Base-by-base conservation (phyloP, 2,113 vertebrate genomes). In the Nipponia nippon region DNA sequence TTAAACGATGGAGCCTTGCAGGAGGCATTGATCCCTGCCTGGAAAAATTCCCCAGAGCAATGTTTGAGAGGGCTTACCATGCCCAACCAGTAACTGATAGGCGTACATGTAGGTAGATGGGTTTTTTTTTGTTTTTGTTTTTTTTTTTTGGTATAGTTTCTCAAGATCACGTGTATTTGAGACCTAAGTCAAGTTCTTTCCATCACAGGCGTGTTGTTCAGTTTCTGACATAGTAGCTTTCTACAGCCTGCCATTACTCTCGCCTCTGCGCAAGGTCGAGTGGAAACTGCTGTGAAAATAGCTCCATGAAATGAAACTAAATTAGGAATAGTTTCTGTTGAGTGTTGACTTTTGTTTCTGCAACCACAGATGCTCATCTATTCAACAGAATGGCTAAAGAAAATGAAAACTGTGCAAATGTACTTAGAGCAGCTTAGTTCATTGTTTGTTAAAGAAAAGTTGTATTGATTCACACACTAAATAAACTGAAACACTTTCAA, bases 261-360 rank as follows among this genome's bases (percentile, higher is more conserved):
- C 3, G 50, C 36, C 42, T 92, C 34, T 76, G 49, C 86, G 61
- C 44, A 76, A 87, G 50, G 55, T 70, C 1, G 3, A 78, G 36
- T 88, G 70, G 92, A 90, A 96, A 52, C 36, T 82, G 65, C 89
- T 94, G 47, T 86, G 90, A 81, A 94, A 96, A 83, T 70, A 95
- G 83, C 85, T 87, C 15, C 34, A 13, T 65, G 91, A 95, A 95
- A 95, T 56, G 34, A 92, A 89, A 72, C 83, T 96, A 79, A 95
- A 87, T 89, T 63, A 86, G 44, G 61, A 94, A 8, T 52, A 82
- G 32, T 94, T 95, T 71, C 81, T 95, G 46, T 90, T 25, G 61
- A 83, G 70, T 20, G 56, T 84, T 92, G 81, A 56, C 52, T 92
- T 85, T 42, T 62, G 69, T 81, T 87, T 84, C 61, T 94, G 80